phyloP scores from a whole-genome alignment of 2,888 invertebrate species.

The Deilephila elpenor region DNA sequence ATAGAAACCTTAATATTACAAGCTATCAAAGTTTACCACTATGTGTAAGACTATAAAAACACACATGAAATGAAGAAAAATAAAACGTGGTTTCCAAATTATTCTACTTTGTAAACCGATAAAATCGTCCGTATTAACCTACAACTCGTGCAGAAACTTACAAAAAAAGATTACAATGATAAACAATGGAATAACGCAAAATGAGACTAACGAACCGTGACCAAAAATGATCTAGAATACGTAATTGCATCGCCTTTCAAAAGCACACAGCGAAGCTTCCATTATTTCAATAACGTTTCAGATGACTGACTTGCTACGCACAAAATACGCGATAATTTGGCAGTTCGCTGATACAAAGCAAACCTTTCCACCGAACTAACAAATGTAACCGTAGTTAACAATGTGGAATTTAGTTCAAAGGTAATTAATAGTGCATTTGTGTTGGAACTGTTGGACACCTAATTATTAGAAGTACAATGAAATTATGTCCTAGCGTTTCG shows the following conservation, averaged over 20 bases:
- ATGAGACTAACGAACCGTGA: constrained; percentile 20
- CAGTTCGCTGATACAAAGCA: background rate
- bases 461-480: too few species aligned
- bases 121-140: background rate
- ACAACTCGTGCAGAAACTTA: constrained; percentile 16
- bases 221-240: constrained; percentile 21
- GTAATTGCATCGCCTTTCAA: constrained; percentile 19
- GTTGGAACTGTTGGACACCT: background rate
- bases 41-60: background rate
- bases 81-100: background rate
- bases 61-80: background rate
- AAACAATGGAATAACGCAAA: constrained; percentile 4
- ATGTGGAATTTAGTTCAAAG: background rate
- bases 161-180: constrained; percentile 13
- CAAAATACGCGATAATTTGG: background rate
- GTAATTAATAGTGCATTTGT: background rate
- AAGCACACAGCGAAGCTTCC: constrained; percentile 12
- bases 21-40: background rate
- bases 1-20: background rate
- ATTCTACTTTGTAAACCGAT: background rate
- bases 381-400: background rate
- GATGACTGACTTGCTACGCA: constrained; percentile 6
- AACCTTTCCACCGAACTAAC: background rate
- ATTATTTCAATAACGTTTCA: constrained; percentile 11
- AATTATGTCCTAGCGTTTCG: background rate